Conservation (phyloP, 2,888 invertebrate genomes). For the Stramonita haemastoma region DNA sequence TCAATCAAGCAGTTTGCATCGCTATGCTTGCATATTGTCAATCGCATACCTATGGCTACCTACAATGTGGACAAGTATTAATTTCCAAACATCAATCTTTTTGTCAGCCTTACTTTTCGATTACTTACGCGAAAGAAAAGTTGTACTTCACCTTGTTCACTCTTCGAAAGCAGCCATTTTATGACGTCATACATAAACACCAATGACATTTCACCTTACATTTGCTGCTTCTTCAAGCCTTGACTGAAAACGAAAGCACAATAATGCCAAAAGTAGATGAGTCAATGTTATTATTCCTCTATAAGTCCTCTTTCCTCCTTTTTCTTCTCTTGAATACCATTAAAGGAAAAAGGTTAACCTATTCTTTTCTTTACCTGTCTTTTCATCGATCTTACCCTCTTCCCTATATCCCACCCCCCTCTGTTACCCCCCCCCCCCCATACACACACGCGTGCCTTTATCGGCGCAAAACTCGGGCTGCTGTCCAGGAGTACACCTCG, state of each 20-base stretch:
- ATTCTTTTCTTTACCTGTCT: no score
- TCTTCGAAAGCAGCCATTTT: slow-evolving; percentile 33
- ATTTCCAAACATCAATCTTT: not conserved
- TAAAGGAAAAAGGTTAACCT: not conserved
- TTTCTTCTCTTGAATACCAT: not conserved
- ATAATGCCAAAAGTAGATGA: no score
- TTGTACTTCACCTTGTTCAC: slow-evolving; percentile 34
- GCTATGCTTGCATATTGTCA: not conserved
- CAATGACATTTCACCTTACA: not conserved
- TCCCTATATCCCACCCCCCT: no score
- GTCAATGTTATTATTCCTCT: not conserved
- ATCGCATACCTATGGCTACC: not conserved
- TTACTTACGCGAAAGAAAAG: slow-evolving; percentile 34
- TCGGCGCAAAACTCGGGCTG: no score
- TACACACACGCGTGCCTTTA: no score
- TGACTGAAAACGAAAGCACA: not conserved
- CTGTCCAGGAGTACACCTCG: no score
- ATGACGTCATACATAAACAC: slow-evolving; percentile 18
- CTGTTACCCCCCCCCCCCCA: no score
- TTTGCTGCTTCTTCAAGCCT: not conserved
- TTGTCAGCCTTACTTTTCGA: not conserved
- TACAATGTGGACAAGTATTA: not conserved
- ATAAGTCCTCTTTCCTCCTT: not conserved
- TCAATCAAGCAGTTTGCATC: not conserved
- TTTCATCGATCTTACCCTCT: no score